Evolutionary conservation across 2,113 vertebrate genomes (phyloP).

Genomic region (Hypomesus transpacificus): DNA sequence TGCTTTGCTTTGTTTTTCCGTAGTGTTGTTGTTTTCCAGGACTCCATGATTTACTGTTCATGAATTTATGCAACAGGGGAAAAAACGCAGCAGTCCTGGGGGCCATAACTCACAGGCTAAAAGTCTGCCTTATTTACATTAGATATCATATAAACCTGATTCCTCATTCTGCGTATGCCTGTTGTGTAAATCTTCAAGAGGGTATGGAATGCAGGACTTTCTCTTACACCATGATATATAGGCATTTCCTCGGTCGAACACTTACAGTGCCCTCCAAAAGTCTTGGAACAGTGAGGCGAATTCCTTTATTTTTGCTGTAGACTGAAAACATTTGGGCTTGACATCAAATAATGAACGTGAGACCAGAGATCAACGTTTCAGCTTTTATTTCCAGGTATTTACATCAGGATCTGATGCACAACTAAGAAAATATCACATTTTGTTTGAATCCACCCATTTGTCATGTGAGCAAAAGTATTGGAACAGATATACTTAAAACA

Average conservation of each 20-base stretch:
- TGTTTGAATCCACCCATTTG: too few species aligned
- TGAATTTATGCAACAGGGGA: constrained; percentile 72
- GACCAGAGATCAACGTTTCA: too few species aligned
- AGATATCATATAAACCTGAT: constrained; percentile 59
- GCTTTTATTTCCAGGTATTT: too few species aligned
- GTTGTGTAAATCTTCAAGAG: constrained; percentile 53
- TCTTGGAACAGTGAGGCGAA: too few species aligned
- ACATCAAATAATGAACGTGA: too few species aligned
- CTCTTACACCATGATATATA: background rate
- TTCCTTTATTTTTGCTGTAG: too few species aligned
- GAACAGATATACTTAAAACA: too few species aligned
- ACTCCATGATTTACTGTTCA: constrained; percentile 69
- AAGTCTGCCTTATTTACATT: constrained; percentile 74
- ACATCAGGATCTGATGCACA: too few species aligned
- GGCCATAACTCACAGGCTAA: constrained; percentile 72
- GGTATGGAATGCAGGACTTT: constrained; percentile 27
- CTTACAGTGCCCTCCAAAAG: too few species aligned
- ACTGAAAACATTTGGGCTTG: too few species aligned
- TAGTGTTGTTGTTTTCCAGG: constrained; percentile 52
- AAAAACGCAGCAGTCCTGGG: constrained; percentile 54
- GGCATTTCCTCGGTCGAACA: background rate
- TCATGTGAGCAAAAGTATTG: too few species aligned
- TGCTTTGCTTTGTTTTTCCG: constrained; percentile 56
- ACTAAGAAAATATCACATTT: too few species aligned
- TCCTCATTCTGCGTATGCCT: constrained; percentile 55